Percentiles rank a stretch among this genome's conserved stretches.
Conservation (phyloP, 2,888 invertebrate species). For the Aporophyla nigra region DNA sequence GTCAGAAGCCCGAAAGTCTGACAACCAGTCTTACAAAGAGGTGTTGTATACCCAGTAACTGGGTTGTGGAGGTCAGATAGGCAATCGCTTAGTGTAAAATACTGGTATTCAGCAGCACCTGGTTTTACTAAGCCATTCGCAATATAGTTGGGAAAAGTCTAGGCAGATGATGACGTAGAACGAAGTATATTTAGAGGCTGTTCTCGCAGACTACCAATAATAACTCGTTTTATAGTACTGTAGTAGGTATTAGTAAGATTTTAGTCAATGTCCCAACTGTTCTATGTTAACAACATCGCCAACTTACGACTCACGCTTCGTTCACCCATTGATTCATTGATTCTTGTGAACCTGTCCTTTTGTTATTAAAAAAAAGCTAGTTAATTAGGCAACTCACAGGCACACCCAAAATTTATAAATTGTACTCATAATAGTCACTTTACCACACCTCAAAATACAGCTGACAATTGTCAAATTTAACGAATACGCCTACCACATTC, state of each 20-base stretch:
- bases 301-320: background rate
- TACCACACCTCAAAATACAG: background rate
- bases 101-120: too few relatives aligned
- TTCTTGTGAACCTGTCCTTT: background rate
- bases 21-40: too few relatives aligned
- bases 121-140: too few relatives aligned
- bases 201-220: background rate
- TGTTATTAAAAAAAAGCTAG: background rate
- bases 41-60: too few relatives aligned
- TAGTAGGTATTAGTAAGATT: background rate
- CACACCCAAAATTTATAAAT: background rate
- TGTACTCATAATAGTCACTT: background rate
- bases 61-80: too few relatives aligned
- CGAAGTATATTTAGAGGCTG: background rate
- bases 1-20: too few relatives aligned
- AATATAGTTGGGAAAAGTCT: too few relatives aligned
- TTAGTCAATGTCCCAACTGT: background rate
- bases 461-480: conserved; percentile 3
- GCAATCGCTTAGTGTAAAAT: too few relatives aligned
- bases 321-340: too few relatives aligned
- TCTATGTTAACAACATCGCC: background rate
- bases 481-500: background rate
- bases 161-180: too few relatives aligned
- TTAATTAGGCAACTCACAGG: background rate
- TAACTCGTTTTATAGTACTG: background rate